Evolutionary conservation across 2,113 vertebrate species (phyloP).

Genomic region (Xenus cinereus): DNA sequence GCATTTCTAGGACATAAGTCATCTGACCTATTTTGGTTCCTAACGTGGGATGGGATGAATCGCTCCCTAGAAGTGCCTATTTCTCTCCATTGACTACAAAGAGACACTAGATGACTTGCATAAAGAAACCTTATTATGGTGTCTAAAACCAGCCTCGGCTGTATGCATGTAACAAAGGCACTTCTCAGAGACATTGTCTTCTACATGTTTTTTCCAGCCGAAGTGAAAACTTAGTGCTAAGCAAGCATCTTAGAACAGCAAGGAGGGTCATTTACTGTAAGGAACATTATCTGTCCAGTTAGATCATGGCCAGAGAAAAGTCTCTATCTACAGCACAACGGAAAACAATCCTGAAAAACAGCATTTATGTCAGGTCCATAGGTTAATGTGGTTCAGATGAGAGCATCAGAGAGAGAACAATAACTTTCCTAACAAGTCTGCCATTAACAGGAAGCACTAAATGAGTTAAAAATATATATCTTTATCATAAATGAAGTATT

Average conservation of each 20-base stretch:
- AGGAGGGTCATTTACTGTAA: not conserved
- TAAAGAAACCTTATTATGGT: not conserved
- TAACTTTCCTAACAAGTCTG: not conserved
- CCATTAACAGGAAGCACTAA: not conserved
- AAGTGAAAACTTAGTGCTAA: not conserved
- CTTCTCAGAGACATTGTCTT: not conserved
- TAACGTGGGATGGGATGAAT: not conserved
- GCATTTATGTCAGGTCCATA: not conserved
- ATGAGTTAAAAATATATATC: not conserved
- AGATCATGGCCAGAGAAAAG: not conserved
- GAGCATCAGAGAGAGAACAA: not conserved
- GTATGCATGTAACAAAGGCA: not conserved
- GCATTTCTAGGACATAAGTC: conserved; percentile 36
- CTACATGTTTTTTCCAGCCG: not conserved
- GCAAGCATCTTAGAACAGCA: not conserved
- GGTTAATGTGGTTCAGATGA: not conserved
- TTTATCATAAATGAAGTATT: not conserved
- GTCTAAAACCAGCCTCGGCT: not conserved
- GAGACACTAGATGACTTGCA: not conserved
- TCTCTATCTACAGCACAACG: not conserved
- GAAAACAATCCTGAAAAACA: conserved; percentile 1
- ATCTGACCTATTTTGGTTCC: conserved; percentile 5
- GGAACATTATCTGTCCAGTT: not conserved
- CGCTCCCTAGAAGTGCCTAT: not conserved
- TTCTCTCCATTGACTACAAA: conserved; percentile 12